These are phyloP conservation scores for Pediacus dermestoides DNA, from an alignment of 2,888 invertebrate genomes.

Conservation along the genomic window DNA sequence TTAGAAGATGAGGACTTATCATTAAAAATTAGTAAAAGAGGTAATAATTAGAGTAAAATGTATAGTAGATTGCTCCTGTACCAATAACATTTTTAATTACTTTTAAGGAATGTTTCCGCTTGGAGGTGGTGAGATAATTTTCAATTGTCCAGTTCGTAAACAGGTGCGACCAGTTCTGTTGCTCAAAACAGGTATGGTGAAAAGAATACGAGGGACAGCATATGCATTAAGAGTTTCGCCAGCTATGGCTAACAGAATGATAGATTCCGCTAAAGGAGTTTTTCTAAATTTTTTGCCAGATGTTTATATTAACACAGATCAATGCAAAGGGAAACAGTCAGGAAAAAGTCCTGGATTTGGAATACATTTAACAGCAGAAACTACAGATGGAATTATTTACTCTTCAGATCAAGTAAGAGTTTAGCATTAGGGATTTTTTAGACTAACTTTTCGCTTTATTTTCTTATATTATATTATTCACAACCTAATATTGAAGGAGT, in stretches of 20 bases:
- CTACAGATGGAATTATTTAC: slow-evolving; percentile 76
- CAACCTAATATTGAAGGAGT: too few relatives aligned
- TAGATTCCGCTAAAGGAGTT: slow-evolving; percentile 88
- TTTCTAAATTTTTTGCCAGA: slow-evolving; percentile 90
- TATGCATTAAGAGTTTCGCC: slow-evolving; percentile 91
- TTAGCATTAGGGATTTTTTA: not conserved
- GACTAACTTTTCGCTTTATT: not conserved
- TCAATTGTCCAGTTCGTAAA: slow-evolving; percentile 83
- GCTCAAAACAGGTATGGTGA: slow-evolving; percentile 84
- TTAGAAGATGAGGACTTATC: slow-evolving; percentile 85
- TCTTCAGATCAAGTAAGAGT: slow-evolving; percentile 58
- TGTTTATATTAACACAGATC: slow-evolving; percentile 93
- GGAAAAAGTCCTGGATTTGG: slow-evolving; percentile 93
- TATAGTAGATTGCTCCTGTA: too few relatives aligned
- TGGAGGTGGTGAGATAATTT: slow-evolving; percentile 90
- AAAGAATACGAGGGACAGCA: slow-evolving; percentile 87
- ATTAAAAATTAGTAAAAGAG: slow-evolving; percentile 75
- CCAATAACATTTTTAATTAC: slow-evolving; percentile 9
- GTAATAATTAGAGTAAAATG: slow-evolving; percentile 51
- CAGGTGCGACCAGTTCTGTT: slow-evolving; percentile 78
- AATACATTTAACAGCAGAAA: slow-evolving; percentile 85
- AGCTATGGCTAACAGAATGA: slow-evolving; percentile 86
- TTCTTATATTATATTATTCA: too few relatives aligned
- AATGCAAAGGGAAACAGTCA: slow-evolving; percentile 79
- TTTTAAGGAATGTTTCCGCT: slow-evolving; percentile 71